phyloP scores from a whole-genome alignment of 2,888 invertebrate species.

The Trachelus tabidus region DNA sequence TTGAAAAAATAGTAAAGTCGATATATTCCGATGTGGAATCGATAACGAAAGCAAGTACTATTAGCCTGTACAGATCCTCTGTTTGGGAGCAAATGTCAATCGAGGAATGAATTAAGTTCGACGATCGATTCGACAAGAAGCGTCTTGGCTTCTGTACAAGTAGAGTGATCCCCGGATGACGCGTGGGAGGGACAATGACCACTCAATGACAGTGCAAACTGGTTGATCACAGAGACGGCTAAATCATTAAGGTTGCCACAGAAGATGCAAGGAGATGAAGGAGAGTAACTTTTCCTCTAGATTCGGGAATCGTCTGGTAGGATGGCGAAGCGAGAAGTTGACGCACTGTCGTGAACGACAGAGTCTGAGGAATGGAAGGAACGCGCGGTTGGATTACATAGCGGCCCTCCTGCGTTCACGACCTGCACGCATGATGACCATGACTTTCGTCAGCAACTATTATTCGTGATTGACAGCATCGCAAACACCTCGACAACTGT shows the following conservation, averaged over 20 bases:
- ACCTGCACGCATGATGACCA: conserved; percentile 45
- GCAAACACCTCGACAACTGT: conserved; percentile 7
- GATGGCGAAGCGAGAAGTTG: not conserved
- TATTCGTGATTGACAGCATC: conserved; percentile 15
- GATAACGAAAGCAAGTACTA: not conserved
- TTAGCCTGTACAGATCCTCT: not conserved
- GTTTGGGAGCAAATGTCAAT: not conserved
- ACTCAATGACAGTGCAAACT: conserved; percentile 31
- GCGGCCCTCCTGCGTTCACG: conserved; percentile 35
- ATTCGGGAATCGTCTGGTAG: not conserved
- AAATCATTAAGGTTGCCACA: conserved; percentile 8
- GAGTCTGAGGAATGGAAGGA: not conserved
- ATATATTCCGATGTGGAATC: not conserved
- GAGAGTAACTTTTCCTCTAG: conserved; percentile 1
- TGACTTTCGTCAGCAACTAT: conserved; percentile 50
- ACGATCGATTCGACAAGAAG: not conserved
- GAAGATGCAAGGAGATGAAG: conserved; percentile 14
- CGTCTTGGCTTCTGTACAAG: not conserved
- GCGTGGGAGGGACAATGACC: conserved; percentile 34
- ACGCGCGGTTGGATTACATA: conserved; percentile 36
- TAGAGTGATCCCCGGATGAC: conserved; percentile 7
- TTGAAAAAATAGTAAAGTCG: not conserved
- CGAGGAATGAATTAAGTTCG: not conserved
- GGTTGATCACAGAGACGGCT: not conserved
- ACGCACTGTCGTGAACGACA: not conserved